Evolutionary conservation across 1,140 invertebrate genomes (phyloP), one percentile per base, ranked within the genome.

Genomic region (Sarcophaga bullata): DNA sequence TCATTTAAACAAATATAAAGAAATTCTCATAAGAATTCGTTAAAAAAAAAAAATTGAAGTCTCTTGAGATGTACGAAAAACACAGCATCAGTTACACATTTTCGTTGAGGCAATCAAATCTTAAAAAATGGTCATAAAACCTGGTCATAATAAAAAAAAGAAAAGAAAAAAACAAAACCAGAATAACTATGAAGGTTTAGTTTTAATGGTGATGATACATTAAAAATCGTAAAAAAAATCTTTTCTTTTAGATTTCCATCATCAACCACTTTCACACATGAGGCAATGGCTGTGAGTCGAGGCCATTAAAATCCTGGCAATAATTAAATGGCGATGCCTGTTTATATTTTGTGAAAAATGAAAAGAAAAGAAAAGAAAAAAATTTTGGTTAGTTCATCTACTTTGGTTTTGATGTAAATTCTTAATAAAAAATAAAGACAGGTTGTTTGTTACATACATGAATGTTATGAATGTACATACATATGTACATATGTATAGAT

Each of bases 111-210:
- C 75, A 78, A 37, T 37, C 25, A 37, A 37, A 37, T 78, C 75
- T 78, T 78, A 48, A 78, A 37, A n/a, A 78, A 78, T 78, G 75
- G 19, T 50, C 75, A 78, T 78, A 78, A 78, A 76, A 37, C 25
- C 4, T 37, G 25, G 25, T 37, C 25, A 37, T 37, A 76, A 68
- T 68, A 49, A 19, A 49, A 50, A 50, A 10, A 10, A 78, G 52
- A 10, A 50, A 11, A 78, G 47, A n/a, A 50, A n/a, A n/a, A 50
- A 73, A 50, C 50, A 9, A 49, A 76, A 68, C n/a, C 62, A 68
- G 19, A 58, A 68, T 19, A 68, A 9, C 62, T 17, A 37, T 37
- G 8, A 3, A 68, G n/a, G 9, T 68, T 37, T 37, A 37, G 25
- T 37, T 68, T 68, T 25, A 68, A 68, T 68, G 62, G n/a, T 9